phyloP scores from a whole-genome alignment of 2,888 invertebrate genomes.

The Megalurothrips usitatus region DNA sequence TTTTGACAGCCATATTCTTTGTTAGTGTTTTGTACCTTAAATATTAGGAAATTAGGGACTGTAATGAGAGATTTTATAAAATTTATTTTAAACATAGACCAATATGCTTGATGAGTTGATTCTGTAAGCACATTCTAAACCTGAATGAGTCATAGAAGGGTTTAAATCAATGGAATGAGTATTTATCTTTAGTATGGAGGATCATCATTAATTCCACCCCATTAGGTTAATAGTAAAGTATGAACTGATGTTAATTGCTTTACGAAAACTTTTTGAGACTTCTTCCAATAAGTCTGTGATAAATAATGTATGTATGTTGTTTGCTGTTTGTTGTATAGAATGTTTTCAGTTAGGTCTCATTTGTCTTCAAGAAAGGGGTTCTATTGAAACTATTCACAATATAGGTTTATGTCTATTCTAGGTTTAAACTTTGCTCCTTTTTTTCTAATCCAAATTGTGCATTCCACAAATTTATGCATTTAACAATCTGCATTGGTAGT shows the following conservation, averaged over 20 bases:
- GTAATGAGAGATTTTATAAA: background rate
- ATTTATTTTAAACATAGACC: background rate
- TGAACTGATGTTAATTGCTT: background rate
- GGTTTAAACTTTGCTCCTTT: background rate
- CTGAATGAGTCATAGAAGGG: background rate
- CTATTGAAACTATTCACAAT: background rate
- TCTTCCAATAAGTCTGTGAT: constrained; percentile 17
- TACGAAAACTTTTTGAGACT: constrained; percentile 4
- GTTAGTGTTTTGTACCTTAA: background rate
- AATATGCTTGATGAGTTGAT: background rate
- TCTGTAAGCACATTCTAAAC: no score
- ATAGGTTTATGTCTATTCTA: background rate
- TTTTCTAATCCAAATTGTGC: background rate
- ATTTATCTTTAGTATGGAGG: background rate
- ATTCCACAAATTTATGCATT: no score
- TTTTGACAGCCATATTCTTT: background rate
- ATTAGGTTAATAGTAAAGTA: background rate
- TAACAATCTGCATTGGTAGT: no score
- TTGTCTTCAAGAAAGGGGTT: background rate
- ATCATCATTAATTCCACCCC: background rate
- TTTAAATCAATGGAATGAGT: background rate
- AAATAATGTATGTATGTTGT: constrained; percentile 13
- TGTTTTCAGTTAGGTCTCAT: background rate
- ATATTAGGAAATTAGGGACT: background rate
- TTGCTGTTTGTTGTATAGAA: background rate